A percentile compares a stretch with the other conserved stretches of the same genome.
phyloP scores from a whole-genome alignment of 2,888 invertebrate genomes.

The Cantharis lateralis region DNA sequence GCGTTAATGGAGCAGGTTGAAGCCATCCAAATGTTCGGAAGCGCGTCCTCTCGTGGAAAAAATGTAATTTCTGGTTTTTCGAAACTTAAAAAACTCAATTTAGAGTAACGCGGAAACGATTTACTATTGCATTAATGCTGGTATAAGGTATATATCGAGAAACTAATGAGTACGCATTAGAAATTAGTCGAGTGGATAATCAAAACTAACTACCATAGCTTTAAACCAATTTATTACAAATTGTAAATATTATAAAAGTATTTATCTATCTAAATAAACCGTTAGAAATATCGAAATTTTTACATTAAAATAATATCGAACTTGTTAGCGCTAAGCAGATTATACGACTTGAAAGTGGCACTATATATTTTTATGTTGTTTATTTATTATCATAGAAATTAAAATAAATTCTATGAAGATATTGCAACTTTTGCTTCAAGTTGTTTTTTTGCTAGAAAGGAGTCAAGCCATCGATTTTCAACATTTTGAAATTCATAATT shows the following conservation, averaged over 20 bases:
- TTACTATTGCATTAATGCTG: not conserved
- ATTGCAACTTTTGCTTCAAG: not conserved
- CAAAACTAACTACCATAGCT: not conserved
- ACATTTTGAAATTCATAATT: no score
- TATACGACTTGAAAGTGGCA: not conserved
- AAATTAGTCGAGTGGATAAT: not conserved
- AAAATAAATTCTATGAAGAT: not conserved
- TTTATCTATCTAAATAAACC: not conserved
- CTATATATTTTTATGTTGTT: not conserved
- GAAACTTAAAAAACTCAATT: not conserved
- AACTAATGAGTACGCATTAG: not conserved
- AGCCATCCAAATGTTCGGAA: not conserved
- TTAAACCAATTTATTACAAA: not conserved
- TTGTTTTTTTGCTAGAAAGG: no score
- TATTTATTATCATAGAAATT: not conserved
- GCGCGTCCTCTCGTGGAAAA: not conserved
- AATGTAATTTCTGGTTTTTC: not conserved
- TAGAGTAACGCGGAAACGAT: not conserved
- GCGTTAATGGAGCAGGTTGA: not conserved
- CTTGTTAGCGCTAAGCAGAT: not conserved
- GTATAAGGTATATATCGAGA: not conserved
- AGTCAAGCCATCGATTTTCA: no score
- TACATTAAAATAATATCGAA: not conserved
- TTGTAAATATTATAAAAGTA: not conserved
- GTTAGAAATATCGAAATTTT: not conserved